A percentile compares a stretch with the other conserved stretches of the same genome.
These are phyloP conservation scores for Halcyon malimbica DNA, from an alignment of 2,113 vertebrate genomes.

Conservation along the genomic window DNA sequence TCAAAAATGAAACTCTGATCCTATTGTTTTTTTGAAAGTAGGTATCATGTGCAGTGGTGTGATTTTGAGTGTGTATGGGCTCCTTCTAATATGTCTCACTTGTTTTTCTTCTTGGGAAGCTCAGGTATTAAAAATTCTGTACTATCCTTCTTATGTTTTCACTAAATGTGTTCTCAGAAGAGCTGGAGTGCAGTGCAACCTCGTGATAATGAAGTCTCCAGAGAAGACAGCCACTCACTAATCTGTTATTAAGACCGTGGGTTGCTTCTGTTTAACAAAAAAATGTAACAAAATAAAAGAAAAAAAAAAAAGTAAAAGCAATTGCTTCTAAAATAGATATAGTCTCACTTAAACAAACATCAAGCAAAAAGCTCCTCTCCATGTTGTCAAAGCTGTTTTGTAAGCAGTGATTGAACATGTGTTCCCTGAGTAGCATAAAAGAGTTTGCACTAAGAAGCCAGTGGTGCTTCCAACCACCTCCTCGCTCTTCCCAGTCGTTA, in stretches of 20 bases:
- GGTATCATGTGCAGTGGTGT: not conserved
- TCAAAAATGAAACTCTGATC: not conserved
- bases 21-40: not conserved
- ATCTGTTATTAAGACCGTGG: conserved; percentile 7
- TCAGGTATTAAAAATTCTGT: conserved; percentile 16
- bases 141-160: not conserved
- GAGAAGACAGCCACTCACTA: conserved; percentile 17
- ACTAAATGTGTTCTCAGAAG: conserved; percentile 12
- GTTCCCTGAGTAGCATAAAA: not conserved
- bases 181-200: conserved; percentile 12
- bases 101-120: conserved; percentile 30
- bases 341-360: conserved; percentile 26
- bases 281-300: not conserved
- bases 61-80: not conserved
- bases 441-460: conserved; percentile 10
- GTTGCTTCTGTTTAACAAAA: conserved; percentile 19
- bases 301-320: not conserved
- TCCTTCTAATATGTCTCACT: not conserved
- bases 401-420: not conserved
- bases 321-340: not conserved
- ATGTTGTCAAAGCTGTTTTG: not conserved
- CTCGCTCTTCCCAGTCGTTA: not conserved
- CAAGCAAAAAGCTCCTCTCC: not conserved
- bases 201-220: not conserved
- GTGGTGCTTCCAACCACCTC: conserved; percentile 1